Evolutionary conservation across 1,140 invertebrate species (phyloP).

Genomic region (Melitaea cinxia): DNA sequence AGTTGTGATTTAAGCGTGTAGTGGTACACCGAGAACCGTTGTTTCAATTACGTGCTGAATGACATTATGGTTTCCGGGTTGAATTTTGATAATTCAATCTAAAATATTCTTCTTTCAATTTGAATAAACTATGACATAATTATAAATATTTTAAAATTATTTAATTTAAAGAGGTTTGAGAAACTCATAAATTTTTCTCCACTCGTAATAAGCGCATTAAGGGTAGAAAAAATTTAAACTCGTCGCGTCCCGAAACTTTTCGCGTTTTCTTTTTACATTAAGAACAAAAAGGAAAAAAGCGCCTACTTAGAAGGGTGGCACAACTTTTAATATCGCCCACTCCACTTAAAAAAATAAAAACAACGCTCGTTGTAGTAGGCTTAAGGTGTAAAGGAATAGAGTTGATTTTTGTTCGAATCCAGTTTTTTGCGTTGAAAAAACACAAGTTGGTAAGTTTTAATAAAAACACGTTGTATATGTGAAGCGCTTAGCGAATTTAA

Average conservation of each 20-base stretch:
- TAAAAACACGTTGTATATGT: slow-evolving; percentile 66
- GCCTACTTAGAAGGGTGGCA: slow-evolving; percentile 76
- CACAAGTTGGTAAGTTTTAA: slow-evolving; percentile 55
- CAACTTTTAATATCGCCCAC: slow-evolving; percentile 71
- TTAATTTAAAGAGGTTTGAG: slow-evolving; percentile 49
- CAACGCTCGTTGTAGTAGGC: slow-evolving; percentile 12
- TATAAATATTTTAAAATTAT: slow-evolving; percentile 3
- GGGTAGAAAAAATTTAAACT: slow-evolving; percentile 79
- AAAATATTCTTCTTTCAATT: too few relatives aligned
- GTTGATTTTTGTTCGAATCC: slow-evolving; percentile 35
- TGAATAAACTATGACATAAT: too few relatives aligned
- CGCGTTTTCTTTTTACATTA: slow-evolving; percentile 81
- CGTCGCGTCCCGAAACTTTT: slow-evolving; percentile 72
- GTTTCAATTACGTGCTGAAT: too few relatives aligned
- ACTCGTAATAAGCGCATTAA: slow-evolving; percentile 80
- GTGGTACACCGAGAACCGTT: too few relatives aligned
- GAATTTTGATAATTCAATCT: too few relatives aligned
- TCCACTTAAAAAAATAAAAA: slow-evolving; percentile 32
- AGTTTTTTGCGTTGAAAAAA: slow-evolving; percentile 37
- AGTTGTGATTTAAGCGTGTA: too few relatives aligned
- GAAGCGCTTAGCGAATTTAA: slow-evolving; percentile 70
- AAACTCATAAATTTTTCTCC: slow-evolving; percentile 54
- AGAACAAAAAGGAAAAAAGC: slow-evolving; percentile 73
- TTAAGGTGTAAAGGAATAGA: slow-evolving; percentile 21
- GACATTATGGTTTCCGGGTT: too few relatives aligned